Conservation (phyloP, 2,113 vertebrate species). For the Microtus oregoni region DNA sequence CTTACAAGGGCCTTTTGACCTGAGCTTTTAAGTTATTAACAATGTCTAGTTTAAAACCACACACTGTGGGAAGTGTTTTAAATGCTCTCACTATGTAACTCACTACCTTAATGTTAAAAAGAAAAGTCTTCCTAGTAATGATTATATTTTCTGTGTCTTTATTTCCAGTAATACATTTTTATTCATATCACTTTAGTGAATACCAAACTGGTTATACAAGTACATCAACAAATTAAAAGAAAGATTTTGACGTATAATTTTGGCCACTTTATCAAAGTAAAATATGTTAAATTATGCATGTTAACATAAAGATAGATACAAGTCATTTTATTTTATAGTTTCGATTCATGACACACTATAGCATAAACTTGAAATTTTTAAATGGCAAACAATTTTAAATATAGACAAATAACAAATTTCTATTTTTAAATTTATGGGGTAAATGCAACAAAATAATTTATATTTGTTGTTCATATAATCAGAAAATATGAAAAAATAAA, state of each 20-base stretch:
- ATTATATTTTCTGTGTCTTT: constrained; percentile 16
- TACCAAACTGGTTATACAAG: constrained; percentile 24
- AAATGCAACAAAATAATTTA: not conserved
- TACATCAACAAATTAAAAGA: constrained; percentile 5
- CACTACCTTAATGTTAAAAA: constrained; percentile 60
- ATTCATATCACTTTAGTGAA: constrained; percentile 36
- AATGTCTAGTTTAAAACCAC: constrained; percentile 46
- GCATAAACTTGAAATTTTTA: not conserved
- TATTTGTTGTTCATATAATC: not conserved
- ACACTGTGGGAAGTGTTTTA: constrained; percentile 20
- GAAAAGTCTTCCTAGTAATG: constrained; percentile 64
- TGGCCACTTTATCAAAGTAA: not conserved
- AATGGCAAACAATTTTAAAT: not conserved
- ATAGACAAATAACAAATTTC: not conserved
- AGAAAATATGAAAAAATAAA: not conserved
- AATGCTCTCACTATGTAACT: not conserved
- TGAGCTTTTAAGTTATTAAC: constrained; percentile 28
- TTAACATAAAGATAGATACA: not conserved
- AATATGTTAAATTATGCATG: not conserved
- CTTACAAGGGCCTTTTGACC: not conserved
- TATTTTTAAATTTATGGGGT: not conserved
- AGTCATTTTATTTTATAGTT: constrained; percentile 5
- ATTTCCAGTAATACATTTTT: constrained; percentile 75
- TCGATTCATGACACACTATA: not conserved
- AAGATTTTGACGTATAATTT: not conserved